Percentiles rank a stretch among this genome's conserved stretches.
These are phyloP conservation scores for Phalloptychus januarius DNA, from an alignment of 2,797 vertebrate genomes.

Conservation along the genomic window DNA sequence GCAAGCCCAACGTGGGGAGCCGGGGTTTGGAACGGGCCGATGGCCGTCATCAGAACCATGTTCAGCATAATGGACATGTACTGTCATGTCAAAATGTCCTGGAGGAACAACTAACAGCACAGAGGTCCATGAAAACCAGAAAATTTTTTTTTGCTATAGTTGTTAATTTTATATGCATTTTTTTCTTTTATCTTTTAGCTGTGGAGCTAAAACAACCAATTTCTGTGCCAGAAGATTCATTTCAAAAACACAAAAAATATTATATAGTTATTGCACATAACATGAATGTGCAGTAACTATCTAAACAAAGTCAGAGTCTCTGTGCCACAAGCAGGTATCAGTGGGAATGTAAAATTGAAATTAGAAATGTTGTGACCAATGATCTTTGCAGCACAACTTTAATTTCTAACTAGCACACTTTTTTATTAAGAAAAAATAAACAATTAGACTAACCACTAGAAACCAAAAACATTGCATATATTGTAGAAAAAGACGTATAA, in stretches of 20 bases:
- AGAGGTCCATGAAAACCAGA: slow-evolving; percentile 3
- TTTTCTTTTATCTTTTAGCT: too few relatives aligned
- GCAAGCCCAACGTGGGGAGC: slow-evolving; percentile 70
- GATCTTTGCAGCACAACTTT: background rate
- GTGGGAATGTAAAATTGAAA: slow-evolving; percentile 55
- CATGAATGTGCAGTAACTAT: too few relatives aligned
- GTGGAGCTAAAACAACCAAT: background rate
- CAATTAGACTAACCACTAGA: background rate
- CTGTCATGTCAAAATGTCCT: slow-evolving; percentile 20
- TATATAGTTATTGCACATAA: background rate
- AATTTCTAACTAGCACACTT: background rate
- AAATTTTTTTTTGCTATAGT: too few relatives aligned
- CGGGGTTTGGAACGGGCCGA: slow-evolving; percentile 77
- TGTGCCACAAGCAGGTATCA: slow-evolving; percentile 78
- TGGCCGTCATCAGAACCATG: slow-evolving; percentile 75
- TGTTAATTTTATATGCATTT: background rate
- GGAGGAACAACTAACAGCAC: slow-evolving; percentile 9
- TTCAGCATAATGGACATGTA: slow-evolving; percentile 71
- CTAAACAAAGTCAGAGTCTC: slow-evolving; percentile 55
- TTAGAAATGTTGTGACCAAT: slow-evolving; percentile 23
- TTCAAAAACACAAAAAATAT: slow-evolving; percentile 8
- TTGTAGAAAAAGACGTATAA: background rate
- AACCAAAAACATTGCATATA: background rate
- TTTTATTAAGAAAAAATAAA: background rate
- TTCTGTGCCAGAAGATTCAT: slow-evolving; percentile 11